Conservation (phyloP, 1,140 invertebrate genomes). For the Cephus cinctus region DNA sequence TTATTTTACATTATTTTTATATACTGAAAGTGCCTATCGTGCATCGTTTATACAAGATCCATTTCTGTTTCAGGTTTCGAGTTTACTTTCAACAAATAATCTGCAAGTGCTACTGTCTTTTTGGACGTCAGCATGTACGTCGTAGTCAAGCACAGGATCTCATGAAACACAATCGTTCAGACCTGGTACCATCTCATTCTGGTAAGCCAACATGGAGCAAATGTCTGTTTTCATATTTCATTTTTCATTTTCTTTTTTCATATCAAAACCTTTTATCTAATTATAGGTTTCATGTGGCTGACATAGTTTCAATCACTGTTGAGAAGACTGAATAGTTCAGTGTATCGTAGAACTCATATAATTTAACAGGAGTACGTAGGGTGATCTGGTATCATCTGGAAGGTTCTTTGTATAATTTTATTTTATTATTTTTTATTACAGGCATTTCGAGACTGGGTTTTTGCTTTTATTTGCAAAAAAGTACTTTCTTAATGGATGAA, state of each 20-base stretch:
- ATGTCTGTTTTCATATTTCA: neutral
- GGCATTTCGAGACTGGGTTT: too few species aligned
- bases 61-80: constrained; percentile 52
- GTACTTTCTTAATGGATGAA: too few species aligned
- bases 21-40: too few species aligned
- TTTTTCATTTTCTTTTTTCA: neutral
- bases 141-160: constrained; percentile 29
- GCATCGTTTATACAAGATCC: too few species aligned
- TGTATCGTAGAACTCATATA: neutral
- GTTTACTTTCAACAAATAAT: constrained; percentile 59
- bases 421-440: too few species aligned
- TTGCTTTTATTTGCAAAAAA: too few species aligned
- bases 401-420: too few species aligned
- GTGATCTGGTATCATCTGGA: neutral
- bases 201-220: constrained; percentile 21
- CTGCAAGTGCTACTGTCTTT: constrained; percentile 48
- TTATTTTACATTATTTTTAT: neutral
- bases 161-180: constrained; percentile 23
- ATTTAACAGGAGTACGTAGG: neutral
- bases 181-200: constrained; percentile 24
- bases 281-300: neutral
- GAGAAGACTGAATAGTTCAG: too few species aligned
- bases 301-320: too few species aligned
- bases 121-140: constrained; percentile 15
- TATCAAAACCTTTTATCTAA: neutral